Base-by-base conservation (phyloP, 2,797 vertebrate genomes). In the Dipus sagitta region DNA sequence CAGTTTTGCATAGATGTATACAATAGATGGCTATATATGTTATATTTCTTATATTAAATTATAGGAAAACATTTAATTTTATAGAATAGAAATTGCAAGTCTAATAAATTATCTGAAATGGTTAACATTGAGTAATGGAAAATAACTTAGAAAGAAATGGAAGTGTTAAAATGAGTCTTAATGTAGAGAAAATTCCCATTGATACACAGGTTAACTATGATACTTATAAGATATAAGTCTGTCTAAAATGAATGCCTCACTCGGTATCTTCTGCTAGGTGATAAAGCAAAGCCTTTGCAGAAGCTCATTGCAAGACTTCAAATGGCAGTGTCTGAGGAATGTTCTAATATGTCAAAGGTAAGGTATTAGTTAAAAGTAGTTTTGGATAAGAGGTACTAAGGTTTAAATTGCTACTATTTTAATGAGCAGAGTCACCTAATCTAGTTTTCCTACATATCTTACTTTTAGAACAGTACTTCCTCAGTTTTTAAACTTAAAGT, bases 301-400 rank as follows among this genome's bases (percentile, higher is more conserved):
- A 97, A 96, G 83, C 98, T 98, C 85, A 96, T 98, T 96, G 98
- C 97, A 92, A 97, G 97, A 95, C 95, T 99, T 96, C 97, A 97
- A 67, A 98, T 98, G 96, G 98, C 97, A 75, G 96, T 99, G 65
- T 98, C 98, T 90, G 98, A 99, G 76, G 99, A 99, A 96, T 99
- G 98, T 97, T 98, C 95, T 90, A 98, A 98, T 52, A 97, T 99
- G 76, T 97, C 98, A 96, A 97, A 98, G 99, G 99, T 99, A 98
- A 97, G 96, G 78, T 62, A 83, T 75, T 80, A 54, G 3, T 91
- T 82, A 74, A 93, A 94, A 96, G 1, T 6, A 26, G 67, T 78
- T 94, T 85, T 30, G 80, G 79, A 86, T 20, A 32, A 30, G 87
- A 95, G 58, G 77, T 71, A 76, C 90, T 82, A 65, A 92, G 96